Base-by-base conservation (phyloP, 2,797 vertebrate genomes). In the Channa striata region DNA sequence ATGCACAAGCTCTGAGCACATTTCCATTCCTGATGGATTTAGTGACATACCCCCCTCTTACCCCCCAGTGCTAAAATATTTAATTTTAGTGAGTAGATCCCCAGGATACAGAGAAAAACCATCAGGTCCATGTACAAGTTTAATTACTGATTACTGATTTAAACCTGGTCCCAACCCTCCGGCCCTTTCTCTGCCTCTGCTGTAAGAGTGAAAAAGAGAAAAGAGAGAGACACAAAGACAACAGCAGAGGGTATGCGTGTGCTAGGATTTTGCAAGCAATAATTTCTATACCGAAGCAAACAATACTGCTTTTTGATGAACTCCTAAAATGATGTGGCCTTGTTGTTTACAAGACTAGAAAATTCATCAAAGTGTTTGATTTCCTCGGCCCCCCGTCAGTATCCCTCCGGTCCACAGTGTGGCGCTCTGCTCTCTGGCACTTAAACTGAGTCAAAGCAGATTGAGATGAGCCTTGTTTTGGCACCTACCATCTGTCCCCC, bases 141-240 rank as follows among this genome's bases (percentile, higher is more conserved):
- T 96, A 97, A 98, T 97, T 97, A 97, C 96, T 95, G 95, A 94
- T 96, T 86, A 82, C 80, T 87, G 84, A 92, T 91, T 93, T 95
- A 92, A 96, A 96, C 94, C 93, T 90, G 93, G 94, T 92, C 94
- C 93, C 94, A 91, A 91, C 93, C 96, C 95, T 68, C 89, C 92
- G 94, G 95, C 94, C 72, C 60, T 69, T 60, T 78, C 52, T 56
- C 66, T 62, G 76, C 49, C 20, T 68, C 84, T 59, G 53, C 47
- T 68, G 37, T 11, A 48, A 75, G 50, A 76, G 51, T 23, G 34
- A 77, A 30, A 73, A 49, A 62, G 43, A 82, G 44, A 75, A 42
- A 65, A 62, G 54, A 36, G 52, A 34, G 1, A 36, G 52, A 49
- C 39, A 47, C 63, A 34, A 48, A 61, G 62, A 72, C 30, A 62